These are phyloP conservation scores for Furnarius figulus DNA, from an alignment of 2,113 vertebrate genomes.

Conservation along the genomic window DNA sequence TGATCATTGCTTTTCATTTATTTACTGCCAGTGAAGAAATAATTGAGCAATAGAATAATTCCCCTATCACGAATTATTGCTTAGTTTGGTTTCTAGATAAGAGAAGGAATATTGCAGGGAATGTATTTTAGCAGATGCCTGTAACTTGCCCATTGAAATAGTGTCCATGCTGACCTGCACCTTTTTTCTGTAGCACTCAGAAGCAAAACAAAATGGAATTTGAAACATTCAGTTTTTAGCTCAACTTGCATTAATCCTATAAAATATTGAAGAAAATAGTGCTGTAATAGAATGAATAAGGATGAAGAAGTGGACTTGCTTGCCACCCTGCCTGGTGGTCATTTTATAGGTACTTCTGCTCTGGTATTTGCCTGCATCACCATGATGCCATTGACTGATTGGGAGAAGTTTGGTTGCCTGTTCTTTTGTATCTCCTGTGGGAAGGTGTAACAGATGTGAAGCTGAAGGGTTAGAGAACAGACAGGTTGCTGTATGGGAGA, in stretches of 20 bases:
- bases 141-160: background rate
- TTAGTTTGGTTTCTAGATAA: background rate
- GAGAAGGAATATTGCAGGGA: background rate
- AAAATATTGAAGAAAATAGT: background rate
- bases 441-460: background rate
- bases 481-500: background rate
- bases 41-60: background rate
- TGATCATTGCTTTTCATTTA: background rate
- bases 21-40: background rate
- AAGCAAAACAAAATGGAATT: background rate
- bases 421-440: background rate
- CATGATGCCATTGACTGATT: background rate
- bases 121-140: background rate
- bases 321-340: background rate
- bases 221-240: background rate
- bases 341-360: background rate
- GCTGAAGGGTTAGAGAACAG: background rate
- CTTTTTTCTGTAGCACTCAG: background rate
- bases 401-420: background rate
- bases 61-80: accelerated
- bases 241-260: background rate
- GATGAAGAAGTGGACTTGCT: background rate
- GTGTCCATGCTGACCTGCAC: background rate
- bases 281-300: background rate
- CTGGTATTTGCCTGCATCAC: background rate